Evolutionary conservation across 1,140 invertebrate genomes (phyloP), one percentile per base, ranked within the genome.

Genomic region (Drosophila funebris): DNA sequence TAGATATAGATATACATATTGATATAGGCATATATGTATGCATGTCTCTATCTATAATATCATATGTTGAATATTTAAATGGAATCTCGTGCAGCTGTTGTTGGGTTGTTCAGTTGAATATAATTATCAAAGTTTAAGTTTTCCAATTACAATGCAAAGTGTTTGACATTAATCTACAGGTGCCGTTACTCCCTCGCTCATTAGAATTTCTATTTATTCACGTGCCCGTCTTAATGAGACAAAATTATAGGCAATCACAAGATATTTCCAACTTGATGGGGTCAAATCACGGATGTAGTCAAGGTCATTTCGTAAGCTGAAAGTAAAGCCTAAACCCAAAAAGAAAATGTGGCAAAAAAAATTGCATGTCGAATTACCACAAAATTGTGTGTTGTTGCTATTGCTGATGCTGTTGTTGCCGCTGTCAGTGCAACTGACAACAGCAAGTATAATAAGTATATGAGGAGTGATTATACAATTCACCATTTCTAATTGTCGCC

Each of bases 121-220:
- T 43, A 61, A 41, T 61, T 52, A 43, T 33, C 52, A 41, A 27
- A 46, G 3, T 67, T 36, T 13, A 31, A 20, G 7, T 27, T 16
- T 50, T 13, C 14, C 11, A 29, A 43, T 52, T 52, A 22, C 9
- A 4, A 31, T 22, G 36, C 24, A 24, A 33, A 61, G 43, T 50
- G 24, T 48, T 58, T 31, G 53, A 48, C 57, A 33, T 68, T 61
- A 27, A 64, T 33, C 29, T 24, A 11, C 58, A 62, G 58, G n/a
- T 69, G 66, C 48, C 39, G 58, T 62, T 62, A 53, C 46, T 44
- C 66, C 48, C 66, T 53, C 57, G 13, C 48, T 54, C 29, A 69
- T 69, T 53, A 62, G 8, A 69, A 62, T 53, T 68, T 52, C 56
- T 7, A 41, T 1, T n/a, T 24, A 13, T 27, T 5, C 24, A 4